Evolutionary conservation across 2,888 invertebrate genomes (phyloP).

Genomic region (Nowickia ferox): DNA sequence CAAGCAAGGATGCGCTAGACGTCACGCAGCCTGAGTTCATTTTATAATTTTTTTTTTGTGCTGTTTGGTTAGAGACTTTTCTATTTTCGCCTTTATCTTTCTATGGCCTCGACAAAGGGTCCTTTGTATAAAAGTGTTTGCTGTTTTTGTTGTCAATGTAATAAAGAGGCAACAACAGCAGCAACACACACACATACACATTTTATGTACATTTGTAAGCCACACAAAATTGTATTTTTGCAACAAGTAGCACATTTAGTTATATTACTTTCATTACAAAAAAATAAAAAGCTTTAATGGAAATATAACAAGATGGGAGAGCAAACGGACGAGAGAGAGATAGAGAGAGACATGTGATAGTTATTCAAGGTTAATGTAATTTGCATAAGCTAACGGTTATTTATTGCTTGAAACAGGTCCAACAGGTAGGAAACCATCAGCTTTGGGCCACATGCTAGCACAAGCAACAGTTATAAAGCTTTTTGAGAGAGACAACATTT

Average conservation of each 20-base stretch:
- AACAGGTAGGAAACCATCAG: constrained; percentile 67
- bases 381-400: constrained; percentile 39
- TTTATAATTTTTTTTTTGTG: constrained; percentile 17
- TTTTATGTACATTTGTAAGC: neutral
- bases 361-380: constrained; percentile 64
- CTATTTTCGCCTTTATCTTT: constrained; percentile 6
- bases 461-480: constrained; percentile 65
- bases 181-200: neutral
- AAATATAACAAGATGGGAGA: neutral
- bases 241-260: constrained; percentile 68
- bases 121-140: constrained; percentile 30
- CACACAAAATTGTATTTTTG: constrained; percentile 29
- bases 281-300: neutral
- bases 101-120: constrained; percentile 51
- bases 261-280: neutral
- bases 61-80: neutral
- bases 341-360: constrained; percentile 38
- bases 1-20: constrained; percentile 65
- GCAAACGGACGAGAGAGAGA: neutral
- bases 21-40: constrained; percentile 63
- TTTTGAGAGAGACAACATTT: neutral
- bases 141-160: constrained; percentile 25
- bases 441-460: constrained; percentile 29
- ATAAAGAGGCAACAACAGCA: constrained; percentile 17
- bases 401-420: constrained; percentile 40